Evolutionary conservation across 2,888 invertebrate genomes (phyloP), one percentile per base, ranked within the genome.

Genomic region (Habroteleia sp.): DNA sequence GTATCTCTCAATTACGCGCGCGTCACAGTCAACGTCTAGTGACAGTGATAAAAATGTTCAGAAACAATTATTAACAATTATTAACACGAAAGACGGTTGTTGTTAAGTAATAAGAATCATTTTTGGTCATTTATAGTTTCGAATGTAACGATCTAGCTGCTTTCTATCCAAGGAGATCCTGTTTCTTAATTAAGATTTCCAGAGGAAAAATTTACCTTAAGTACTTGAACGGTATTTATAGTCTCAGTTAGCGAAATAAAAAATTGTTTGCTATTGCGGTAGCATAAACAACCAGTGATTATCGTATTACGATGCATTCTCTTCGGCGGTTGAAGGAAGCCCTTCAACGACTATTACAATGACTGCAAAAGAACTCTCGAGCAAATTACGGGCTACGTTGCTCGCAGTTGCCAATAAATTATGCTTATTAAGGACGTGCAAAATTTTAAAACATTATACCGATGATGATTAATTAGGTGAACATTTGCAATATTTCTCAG

Each of bases 301-400:
- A 74, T 46, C 65, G 69, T 52, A 75, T 71, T 75, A 75, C 65
- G 75, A 75, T 56, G 58, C 65, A 74, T 74, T 74, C 69, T 69
- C 74, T 58, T 42, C 27, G 27, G 52, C 37, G 48, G 54, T 65
- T 41, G 46, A 56, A 75, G 54, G 46, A 60, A 60, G 58, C 54
- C 60, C 71, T 75, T 52, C 75, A 31, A 41, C 54, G 56, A 74
- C 56, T 68, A 35, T 71, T 69, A 75, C 60, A 42, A 56, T 25
- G 69, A 75, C 75, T 74, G 74, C 48, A 48, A 74, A 63, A 60
- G 39, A 52, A 46, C 58, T 71, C 41, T 37, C 58, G 52, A 50
- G 60, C 56, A 71, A 75, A 75, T 75, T 69, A 33, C 69, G 17
- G 41, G 48, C 60, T 52, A 37, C 39, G 39, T 54, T 54, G 44